phyloP scores from a whole-genome alignment of 2,888 invertebrate genomes.

The Ecliptopera silaceata region DNA sequence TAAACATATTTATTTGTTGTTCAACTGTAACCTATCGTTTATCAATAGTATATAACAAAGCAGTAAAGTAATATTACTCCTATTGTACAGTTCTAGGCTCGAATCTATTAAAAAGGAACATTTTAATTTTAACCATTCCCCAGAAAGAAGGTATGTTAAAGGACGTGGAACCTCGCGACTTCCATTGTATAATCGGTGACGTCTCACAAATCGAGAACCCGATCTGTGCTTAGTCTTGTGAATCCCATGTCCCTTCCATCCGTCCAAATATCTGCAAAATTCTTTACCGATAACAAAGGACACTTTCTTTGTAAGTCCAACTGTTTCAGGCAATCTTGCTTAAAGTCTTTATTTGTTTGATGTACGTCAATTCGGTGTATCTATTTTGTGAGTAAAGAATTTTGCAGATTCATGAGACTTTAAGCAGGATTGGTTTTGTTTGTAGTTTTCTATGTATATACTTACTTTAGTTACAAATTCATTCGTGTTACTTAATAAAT shows the following conservation, averaged over 20 bases:
- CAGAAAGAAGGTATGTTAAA: conserved; percentile 76
- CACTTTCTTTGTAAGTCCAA: conserved; percentile 66
- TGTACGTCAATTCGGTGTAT: conserved; percentile 1
- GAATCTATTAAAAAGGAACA: neutral
- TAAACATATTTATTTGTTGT: too few relatives aligned
- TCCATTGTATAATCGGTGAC: conserved; percentile 77
- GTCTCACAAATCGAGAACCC: conserved; percentile 72
- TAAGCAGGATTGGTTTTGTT: conserved; percentile 54
- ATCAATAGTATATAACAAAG: too few relatives aligned
- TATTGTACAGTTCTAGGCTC: too few relatives aligned
- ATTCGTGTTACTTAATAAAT: too few relatives aligned
- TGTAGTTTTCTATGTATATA: neutral
- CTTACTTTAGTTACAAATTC: too few relatives aligned
- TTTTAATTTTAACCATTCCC: conserved; percentile 47
- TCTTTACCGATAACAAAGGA: conserved; percentile 68
- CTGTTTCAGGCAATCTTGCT: conserved; percentile 62
- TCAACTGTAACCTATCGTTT: too few relatives aligned
- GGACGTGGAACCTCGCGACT: conserved; percentile 76
- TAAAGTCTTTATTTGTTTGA: conserved; percentile 64
- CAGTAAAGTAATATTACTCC: too few relatives aligned
- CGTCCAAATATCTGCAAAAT: conserved; percentile 72
- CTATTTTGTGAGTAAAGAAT: conserved; percentile 66
- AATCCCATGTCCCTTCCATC: conserved; percentile 41
- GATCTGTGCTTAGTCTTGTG: conserved; percentile 52
- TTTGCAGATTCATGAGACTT: conserved; percentile 75